Evolutionary conservation across 2,113 vertebrate species (phyloP).

Genomic region (Amazona vittata): DNA sequence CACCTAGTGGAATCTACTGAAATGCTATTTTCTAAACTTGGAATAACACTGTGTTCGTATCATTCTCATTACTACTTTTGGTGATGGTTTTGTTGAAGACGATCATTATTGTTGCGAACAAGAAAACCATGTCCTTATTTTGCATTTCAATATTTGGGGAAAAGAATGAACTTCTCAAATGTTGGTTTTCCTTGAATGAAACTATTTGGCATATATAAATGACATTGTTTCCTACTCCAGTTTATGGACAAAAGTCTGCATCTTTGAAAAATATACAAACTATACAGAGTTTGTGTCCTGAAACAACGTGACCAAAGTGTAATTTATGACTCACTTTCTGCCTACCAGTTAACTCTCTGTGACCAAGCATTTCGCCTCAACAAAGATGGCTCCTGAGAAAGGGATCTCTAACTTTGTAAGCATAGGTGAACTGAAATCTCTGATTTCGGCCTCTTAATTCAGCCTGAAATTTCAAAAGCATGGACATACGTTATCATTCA

Average conservation of each 20-base stretch:
- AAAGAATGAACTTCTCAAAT: background rate
- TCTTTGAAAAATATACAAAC: background rate
- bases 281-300: background rate
- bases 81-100: background rate
- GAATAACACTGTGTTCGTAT: background rate
- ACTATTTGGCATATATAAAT: background rate
- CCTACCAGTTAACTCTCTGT: background rate
- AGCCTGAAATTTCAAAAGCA: background rate
- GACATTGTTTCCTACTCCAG: background rate
- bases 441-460: background rate
- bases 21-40: background rate
- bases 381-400: background rate
- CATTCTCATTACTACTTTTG: background rate
- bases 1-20: background rate
- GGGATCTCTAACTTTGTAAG: background rate
- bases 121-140: background rate
- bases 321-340: background rate
- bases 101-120: background rate
- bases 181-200: background rate
- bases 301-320: background rate
- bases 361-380: background rate
- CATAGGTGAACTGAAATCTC: background rate
- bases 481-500: background rate
- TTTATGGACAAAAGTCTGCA: background rate
- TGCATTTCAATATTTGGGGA: background rate